Conservation (phyloP, 1,140 invertebrate species). For the Panagrolaimus sp. region DNA sequence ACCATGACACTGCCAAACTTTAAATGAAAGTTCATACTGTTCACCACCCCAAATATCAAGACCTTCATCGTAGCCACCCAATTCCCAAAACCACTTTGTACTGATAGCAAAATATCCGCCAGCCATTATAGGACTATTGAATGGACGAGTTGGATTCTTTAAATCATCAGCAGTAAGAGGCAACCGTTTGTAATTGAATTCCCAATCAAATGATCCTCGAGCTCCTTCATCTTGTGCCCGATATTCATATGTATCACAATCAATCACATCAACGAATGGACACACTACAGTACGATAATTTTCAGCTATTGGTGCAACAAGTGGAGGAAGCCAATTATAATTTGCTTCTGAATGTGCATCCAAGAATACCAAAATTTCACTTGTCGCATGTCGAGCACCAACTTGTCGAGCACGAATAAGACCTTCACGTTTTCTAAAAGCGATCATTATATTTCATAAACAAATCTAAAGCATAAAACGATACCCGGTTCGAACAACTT, state of each 20-base stretch:
- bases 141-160: slow-evolving; percentile 77
- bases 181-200: slow-evolving; percentile 88
- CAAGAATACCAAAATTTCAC: slow-evolving; percentile 82
- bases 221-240: slow-evolving; percentile 87
- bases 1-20: slow-evolving; percentile 67
- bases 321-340: slow-evolving; percentile 86
- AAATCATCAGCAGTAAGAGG: slow-evolving; percentile 77
- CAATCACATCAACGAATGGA: slow-evolving; percentile 91
- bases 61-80: slow-evolving; percentile 68
- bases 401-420: slow-evolving; percentile 79
- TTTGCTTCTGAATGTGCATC: slow-evolving; percentile 91
- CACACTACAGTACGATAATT: slow-evolving; percentile 74
- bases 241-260: slow-evolving; percentile 85
- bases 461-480: not conserved
- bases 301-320: slow-evolving; percentile 62
- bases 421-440: slow-evolving; percentile 67
- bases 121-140: slow-evolving; percentile 71
- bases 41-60: slow-evolving; percentile 71
- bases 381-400: slow-evolving; percentile 75
- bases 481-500: slow-evolving; percentile 52
- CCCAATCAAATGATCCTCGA: slow-evolving; percentile 87
- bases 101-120: slow-evolving; percentile 65
- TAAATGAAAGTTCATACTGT: slow-evolving; percentile 69
- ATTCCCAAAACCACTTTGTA: slow-evolving; percentile 67
- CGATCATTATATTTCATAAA: slow-evolving; percentile 60